Conservation (phyloP, 1,140 invertebrate genomes). For the Epicauta chinensis region DNA sequence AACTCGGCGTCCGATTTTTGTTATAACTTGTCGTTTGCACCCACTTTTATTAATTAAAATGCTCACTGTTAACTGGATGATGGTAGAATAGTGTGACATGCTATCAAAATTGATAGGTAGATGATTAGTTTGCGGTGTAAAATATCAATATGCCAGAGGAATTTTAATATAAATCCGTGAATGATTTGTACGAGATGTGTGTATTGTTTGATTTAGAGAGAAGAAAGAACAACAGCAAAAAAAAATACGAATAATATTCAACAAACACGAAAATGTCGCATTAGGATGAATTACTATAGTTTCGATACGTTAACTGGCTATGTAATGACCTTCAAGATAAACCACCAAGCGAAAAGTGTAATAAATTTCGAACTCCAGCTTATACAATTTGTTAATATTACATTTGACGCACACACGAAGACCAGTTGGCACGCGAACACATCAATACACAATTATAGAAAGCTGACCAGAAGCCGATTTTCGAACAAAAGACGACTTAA, state of each 20-base stretch:
- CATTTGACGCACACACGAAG: slow-evolving; percentile 20
- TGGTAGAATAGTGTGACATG: no score
- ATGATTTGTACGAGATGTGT: not conserved
- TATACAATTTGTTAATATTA: slow-evolving; percentile 23
- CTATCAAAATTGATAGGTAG: no score
- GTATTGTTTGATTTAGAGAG: slow-evolving; percentile 5
- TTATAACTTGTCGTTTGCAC: no score
- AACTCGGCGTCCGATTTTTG: no score
- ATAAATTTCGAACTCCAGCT: slow-evolving; percentile 19
- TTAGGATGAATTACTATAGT: slow-evolving; percentile 20
- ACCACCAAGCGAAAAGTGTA: slow-evolving; percentile 16
- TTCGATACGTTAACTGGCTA: slow-evolving; percentile 19
- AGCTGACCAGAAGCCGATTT: no score
- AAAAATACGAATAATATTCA: slow-evolving; percentile 22
- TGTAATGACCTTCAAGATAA: slow-evolving; percentile 21
- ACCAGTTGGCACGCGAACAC: slow-evolving; percentile 3
- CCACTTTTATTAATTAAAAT: no score
- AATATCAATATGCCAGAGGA: not conserved
- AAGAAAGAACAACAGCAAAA: no score
- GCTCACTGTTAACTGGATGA: no score
- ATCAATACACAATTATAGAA: not conserved
- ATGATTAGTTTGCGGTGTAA: not conserved
- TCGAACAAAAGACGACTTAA: no score
- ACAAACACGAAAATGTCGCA: slow-evolving; percentile 26
- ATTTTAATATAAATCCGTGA: not conserved